Base-by-base conservation (phyloP, 2,888 invertebrate genomes). In the Myathropa florea region DNA sequence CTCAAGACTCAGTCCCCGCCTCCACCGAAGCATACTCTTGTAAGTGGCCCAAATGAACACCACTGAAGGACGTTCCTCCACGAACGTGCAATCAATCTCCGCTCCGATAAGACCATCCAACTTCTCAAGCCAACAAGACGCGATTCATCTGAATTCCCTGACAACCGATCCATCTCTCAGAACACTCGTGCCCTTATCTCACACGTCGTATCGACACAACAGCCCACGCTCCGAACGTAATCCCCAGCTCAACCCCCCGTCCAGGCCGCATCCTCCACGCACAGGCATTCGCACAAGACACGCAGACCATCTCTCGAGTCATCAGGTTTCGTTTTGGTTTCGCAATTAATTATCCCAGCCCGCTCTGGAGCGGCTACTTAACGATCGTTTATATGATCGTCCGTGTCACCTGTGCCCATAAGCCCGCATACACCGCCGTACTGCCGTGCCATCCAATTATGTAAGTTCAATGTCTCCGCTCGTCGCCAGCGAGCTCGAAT, bases 371-470 rank as follows among this genome's bases (percentile, higher is more conserved):
- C n/a, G 65, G 23, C 84, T 77, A 77, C 71, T 84, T 84, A 84
- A 80, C 80, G 67, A 67, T 84, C 84, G 68, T 84, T 84, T 84
- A 68, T 80, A 81, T 81, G 81, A 77, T 76, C 80, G 67, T 67
- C 71, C 61, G 71, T 67, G 61, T 79, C 65, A 60, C 46, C 46
- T 18, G 46, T 28, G 55, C 9, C 59, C 73, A 64, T 70, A 78
- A 68, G 46, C 61, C n/a, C 26, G 39, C 75, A 39, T 72, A 68
- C 75, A 73, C 67, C 61, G 65, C 39, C 10, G 46, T n/a, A 28
- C 59, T 61, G n/a, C n/a, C 53, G 10, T 24, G 7, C 57, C 65
- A 28, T 46, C 67, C 76, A 67, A 68, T 81, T 84, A 81, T 81
- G 81, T 84, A 72, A 85, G 77, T 77, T 81, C 33, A 73, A 68